These are phyloP conservation scores for Eupelmus urozonus DNA, from an alignment of 2,888 invertebrate genomes.

Conservation along the genomic window DNA sequence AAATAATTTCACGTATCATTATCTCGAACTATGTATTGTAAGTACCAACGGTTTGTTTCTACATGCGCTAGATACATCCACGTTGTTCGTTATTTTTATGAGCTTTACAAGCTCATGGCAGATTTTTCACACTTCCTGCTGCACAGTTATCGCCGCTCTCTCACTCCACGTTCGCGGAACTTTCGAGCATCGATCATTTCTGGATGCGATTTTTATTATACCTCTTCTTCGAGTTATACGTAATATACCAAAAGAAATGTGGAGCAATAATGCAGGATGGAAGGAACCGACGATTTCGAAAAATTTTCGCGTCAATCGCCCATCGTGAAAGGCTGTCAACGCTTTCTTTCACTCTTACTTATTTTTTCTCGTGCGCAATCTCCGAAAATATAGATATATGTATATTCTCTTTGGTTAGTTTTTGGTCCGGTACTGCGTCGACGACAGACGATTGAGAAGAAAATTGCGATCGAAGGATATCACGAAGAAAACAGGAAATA, in stretches of 20 bases:
- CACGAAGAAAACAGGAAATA: too few relatives aligned
- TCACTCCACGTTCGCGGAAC: not conserved
- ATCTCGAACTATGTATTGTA: conserved; percentile 27
- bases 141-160: conserved; percentile 26
- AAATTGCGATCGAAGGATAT: conserved; percentile 14
- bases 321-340: not conserved
- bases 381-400: conserved; percentile 54
- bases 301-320: not conserved
- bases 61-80: conserved; percentile 6
- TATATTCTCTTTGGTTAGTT: conserved; percentile 41
- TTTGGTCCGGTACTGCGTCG: conserved; percentile 48
- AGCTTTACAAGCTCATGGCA: not conserved
- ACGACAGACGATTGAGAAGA: conserved; percentile 15
- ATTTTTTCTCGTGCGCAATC: not conserved
- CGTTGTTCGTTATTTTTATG: not conserved
- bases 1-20: conserved; percentile 7
- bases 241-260: too few relatives aligned
- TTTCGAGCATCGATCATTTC: conserved; percentile 18
- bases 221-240: not conserved
- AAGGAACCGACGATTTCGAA: not conserved
- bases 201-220: conserved; percentile 6
- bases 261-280: not conserved
- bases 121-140: conserved; percentile 9
- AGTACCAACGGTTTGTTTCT: conserved; percentile 11
- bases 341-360: not conserved